phyloP scores from a whole-genome alignment of 2,113 vertebrate genomes.

The Dipodomys stephensi region DNA sequence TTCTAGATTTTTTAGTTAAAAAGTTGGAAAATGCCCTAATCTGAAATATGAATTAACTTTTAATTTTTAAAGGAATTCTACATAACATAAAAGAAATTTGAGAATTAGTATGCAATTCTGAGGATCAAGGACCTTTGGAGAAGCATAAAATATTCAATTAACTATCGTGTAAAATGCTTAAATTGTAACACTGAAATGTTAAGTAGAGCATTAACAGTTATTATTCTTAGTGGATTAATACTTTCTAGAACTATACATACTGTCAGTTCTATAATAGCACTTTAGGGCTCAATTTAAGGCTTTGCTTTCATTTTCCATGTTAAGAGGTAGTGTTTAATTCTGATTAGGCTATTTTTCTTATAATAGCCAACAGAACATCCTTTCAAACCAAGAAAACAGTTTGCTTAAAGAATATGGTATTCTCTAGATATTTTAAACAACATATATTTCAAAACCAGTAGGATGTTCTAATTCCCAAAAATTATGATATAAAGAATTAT shows the following conservation, averaged over 20 bases:
- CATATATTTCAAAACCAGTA: slow-evolving; percentile 51
- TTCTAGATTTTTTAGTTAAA: slow-evolving; percentile 42
- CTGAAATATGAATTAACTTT: slow-evolving; percentile 35
- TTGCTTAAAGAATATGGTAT: background rate
- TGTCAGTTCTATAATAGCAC: slow-evolving; percentile 64
- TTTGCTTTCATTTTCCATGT: slow-evolving; percentile 35
- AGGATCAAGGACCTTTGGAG: slow-evolving; percentile 67
- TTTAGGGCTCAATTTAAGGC: slow-evolving; percentile 51
- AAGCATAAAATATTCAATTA: slow-evolving; percentile 83
- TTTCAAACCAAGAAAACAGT: slow-evolving; percentile 44
- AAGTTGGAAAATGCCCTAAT: background rate
- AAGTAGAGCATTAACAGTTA: slow-evolving; percentile 79
- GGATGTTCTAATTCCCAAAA: slow-evolving; percentile 30
- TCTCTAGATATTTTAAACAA: slow-evolving; percentile 43
- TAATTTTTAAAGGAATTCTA: slow-evolving; percentile 65
- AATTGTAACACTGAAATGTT: slow-evolving; percentile 78
- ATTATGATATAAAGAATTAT: background rate
- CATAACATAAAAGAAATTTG: slow-evolving; percentile 57
- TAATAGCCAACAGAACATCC: background rate
- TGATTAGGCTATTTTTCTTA: slow-evolving; percentile 1
- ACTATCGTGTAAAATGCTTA: slow-evolving; percentile 79
- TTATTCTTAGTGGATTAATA: slow-evolving; percentile 77
- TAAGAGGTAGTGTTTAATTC: slow-evolving; percentile 54
- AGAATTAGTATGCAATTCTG: slow-evolving; percentile 73
- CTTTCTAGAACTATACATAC: slow-evolving; percentile 71